These are phyloP conservation scores for Bambusicola thoracicus DNA, from an alignment of 2,113 vertebrate species.

Conservation along the genomic window DNA sequence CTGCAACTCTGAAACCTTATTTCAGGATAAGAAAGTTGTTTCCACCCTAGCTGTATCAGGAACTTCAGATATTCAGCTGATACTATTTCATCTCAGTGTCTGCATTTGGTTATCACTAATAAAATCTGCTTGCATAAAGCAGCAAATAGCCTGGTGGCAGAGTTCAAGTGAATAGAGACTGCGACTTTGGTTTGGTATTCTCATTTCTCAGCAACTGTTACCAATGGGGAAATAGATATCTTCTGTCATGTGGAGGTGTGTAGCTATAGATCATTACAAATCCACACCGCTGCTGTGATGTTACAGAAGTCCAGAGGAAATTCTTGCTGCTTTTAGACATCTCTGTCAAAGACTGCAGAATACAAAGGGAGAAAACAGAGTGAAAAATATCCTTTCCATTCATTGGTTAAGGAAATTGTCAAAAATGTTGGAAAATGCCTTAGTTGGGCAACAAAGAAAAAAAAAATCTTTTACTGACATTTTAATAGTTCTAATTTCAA, in stretches of 20 bases:
- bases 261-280: background rate
- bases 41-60: background rate
- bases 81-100: background rate
- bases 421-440: background rate
- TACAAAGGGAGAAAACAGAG: background rate
- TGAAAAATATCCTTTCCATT: background rate
- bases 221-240: background rate
- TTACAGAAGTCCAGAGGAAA: background rate
- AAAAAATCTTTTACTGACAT: background rate
- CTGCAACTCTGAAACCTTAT: background rate
- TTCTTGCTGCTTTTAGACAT: background rate
- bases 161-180: background rate
- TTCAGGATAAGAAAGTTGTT: background rate
- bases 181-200: background rate
- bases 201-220: background rate
- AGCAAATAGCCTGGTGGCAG: background rate
- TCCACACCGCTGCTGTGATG: background rate
- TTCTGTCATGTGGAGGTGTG: rapidly evolving
- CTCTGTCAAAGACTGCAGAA: background rate
- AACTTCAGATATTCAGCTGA: background rate
- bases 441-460: background rate
- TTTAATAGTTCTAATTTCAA: background rate
- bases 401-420: background rate
- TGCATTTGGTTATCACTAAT: background rate
- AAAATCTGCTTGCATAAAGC: background rate